These are phyloP conservation scores for Ptychadena robeensis DNA, from an alignment of 2,797 vertebrate genomes.

Conservation along the genomic window DNA sequence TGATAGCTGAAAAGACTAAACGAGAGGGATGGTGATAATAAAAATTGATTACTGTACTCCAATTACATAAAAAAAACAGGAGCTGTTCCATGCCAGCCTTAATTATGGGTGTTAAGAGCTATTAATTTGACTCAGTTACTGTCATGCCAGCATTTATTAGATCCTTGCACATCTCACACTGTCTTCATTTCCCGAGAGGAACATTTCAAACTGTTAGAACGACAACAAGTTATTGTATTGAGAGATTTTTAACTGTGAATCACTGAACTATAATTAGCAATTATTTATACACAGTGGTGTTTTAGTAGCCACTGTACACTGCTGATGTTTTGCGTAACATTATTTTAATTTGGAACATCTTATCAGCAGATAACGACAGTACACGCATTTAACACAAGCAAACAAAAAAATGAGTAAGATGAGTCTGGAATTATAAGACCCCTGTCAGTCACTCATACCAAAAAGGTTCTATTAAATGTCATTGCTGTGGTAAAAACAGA, in stretches of 20 bases:
- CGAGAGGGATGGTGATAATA: conserved; percentile 5
- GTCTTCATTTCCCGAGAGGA: conserved; percentile 7
- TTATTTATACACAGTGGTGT: conserved; percentile 27
- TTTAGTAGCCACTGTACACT: background rate
- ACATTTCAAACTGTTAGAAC: conserved; percentile 38
- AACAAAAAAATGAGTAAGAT: background rate
- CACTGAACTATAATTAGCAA: conserved; percentile 25
- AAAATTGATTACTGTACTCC: conserved; percentile 24
- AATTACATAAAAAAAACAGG: conserved; percentile 6
- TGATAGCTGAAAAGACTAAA: background rate
- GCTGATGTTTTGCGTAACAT: background rate
- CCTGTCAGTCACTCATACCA: background rate
- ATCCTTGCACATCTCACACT: conserved; percentile 8
- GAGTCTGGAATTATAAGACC: background rate
- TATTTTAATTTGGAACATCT: background rate
- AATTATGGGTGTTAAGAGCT: conserved; percentile 23
- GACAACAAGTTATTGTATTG: conserved; percentile 7
- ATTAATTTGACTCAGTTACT: conserved; percentile 14
- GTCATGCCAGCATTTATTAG: conserved; percentile 14
- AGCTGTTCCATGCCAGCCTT: conserved; percentile 6
- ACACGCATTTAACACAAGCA: background rate
- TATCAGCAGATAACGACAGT: background rate
- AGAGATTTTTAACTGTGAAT: conserved; percentile 31
- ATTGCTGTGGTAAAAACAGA: background rate
- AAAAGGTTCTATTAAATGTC: background rate